These are phyloP conservation scores for Elephantulus edwardii DNA, from an alignment of 2,113 vertebrate genomes.

Conservation along the genomic window DNA sequence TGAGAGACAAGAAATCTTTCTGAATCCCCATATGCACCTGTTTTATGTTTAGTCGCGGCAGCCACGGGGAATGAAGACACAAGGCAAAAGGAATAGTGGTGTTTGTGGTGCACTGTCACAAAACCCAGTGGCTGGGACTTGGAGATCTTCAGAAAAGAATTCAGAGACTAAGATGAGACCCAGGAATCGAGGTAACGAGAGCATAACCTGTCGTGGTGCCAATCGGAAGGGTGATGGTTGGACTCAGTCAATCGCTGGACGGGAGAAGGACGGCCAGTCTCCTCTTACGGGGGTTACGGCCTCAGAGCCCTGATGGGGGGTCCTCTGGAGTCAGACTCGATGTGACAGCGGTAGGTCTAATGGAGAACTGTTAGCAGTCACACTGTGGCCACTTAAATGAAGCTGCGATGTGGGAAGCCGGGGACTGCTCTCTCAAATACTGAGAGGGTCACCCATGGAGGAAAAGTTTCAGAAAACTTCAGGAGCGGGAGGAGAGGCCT, in stretches of 20 bases:
- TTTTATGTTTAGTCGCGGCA: neutral
- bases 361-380: neutral
- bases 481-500: neutral
- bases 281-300: too few species aligned
- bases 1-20: too few species aligned
- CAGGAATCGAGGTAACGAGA: too few species aligned
- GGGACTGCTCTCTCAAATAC: neutral
- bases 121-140: too few species aligned
- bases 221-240: too few species aligned
- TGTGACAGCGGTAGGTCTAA: too few species aligned
- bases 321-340: neutral
- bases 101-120: rapidly evolving
- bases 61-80: neutral
- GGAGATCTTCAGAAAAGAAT: rapidly evolving
- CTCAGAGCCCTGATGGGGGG: too few species aligned
- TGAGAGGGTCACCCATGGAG: neutral
- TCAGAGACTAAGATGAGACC: rapidly evolving
- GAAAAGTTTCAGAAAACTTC: neutral
- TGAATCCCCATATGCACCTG: neutral
- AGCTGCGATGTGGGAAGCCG: neutral
- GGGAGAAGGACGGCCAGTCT: too few species aligned
- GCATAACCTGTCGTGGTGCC: too few species aligned
- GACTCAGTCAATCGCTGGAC: too few species aligned
- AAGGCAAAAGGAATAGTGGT: neutral
- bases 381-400: neutral